These are phyloP conservation scores for Platygyra sinensis DNA, from an alignment of 64 coral and sea anemone species.

Conservation along the genomic window DNA sequence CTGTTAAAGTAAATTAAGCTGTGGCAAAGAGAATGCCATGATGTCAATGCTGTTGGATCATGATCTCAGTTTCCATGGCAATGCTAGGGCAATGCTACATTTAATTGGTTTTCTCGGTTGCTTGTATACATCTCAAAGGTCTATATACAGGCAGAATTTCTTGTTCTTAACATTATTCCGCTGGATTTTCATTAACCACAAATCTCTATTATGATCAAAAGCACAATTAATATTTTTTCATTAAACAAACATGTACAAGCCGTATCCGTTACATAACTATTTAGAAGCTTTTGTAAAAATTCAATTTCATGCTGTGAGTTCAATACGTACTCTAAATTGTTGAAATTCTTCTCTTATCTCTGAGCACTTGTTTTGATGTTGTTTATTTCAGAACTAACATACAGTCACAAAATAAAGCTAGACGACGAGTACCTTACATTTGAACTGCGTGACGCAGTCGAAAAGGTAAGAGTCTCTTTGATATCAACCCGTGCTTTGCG, in stretches of 20 bases:
- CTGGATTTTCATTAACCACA: not conserved
- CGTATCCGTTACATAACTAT: not conserved
- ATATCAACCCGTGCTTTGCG: not conserved
- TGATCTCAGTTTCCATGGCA: not conserved
- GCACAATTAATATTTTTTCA: not conserved
- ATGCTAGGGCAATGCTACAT: too few species aligned
- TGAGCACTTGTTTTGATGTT: not conserved
- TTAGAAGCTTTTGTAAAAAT: not conserved
- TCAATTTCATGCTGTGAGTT: not conserved
- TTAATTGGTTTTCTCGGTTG: not conserved
- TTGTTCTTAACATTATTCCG: not conserved
- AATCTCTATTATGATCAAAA: not conserved
- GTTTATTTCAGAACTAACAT: slow-evolving; percentile 70
- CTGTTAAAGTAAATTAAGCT: not conserved
- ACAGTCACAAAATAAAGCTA: slow-evolving; percentile 81
- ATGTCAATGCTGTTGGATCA: not conserved
- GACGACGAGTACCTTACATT: slow-evolving; percentile 82
- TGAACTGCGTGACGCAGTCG: slow-evolving; percentile 81
- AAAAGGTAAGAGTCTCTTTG: slow-evolving; percentile 56
- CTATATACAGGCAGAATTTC: not conserved
- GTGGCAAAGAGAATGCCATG: not conserved
- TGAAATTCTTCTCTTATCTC: not conserved
- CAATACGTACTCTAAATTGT: not conserved
- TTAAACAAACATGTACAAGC: not conserved
- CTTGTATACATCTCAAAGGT: not conserved